Percentiles rank a stretch among this genome's conserved stretches.
Evolutionary conservation across 1,140 invertebrate species (phyloP).

Genomic region (Tetramorium simillimum): DNA sequence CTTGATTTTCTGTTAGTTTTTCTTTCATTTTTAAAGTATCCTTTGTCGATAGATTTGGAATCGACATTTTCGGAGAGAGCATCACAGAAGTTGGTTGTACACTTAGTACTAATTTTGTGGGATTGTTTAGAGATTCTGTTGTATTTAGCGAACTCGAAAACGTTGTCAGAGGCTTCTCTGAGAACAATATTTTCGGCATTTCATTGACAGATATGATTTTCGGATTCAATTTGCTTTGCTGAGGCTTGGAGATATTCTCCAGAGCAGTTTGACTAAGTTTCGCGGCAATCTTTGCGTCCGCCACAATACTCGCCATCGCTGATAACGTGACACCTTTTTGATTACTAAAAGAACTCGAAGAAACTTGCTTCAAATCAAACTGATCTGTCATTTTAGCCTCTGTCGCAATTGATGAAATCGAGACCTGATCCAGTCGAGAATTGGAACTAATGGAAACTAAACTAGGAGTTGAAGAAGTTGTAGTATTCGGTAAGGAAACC

Average conservation of each 20-base stretch:
- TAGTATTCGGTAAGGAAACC: slow-evolving; percentile 34
- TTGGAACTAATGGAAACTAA: neutral
- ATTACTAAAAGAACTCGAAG: slow-evolving; percentile 63
- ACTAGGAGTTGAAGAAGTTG: neutral
- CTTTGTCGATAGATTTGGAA: slow-evolving; percentile 76
- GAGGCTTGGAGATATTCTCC: slow-evolving; percentile 63
- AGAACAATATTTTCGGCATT: slow-evolving; percentile 18
- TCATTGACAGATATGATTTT: neutral
- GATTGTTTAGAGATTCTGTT: slow-evolving; percentile 16
- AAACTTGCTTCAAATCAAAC: slow-evolving; percentile 66
- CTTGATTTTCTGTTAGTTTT: slow-evolving; percentile 38
- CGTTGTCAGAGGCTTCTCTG: slow-evolving; percentile 24
- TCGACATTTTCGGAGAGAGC: slow-evolving; percentile 79
- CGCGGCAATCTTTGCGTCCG: slow-evolving; percentile 80
- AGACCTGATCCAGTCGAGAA: slow-evolving; percentile 10
- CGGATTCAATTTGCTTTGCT: slow-evolving; percentile 31
- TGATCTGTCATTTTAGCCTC: slow-evolving; percentile 44
- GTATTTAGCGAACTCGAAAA: slow-evolving; percentile 28
- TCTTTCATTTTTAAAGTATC: slow-evolving; percentile 57
- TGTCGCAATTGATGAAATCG: slow-evolving; percentile 55
- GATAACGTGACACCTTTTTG: slow-evolving; percentile 69
- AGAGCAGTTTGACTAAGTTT: slow-evolving; percentile 77
- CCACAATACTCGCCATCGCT: slow-evolving; percentile 77
- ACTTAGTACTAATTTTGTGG: slow-evolving; percentile 62
- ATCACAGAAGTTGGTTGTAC: slow-evolving; percentile 79